Evolutionary conservation across 2,797 vertebrate species (phyloP).

Genomic region (Salarias fasciatus): DNA sequence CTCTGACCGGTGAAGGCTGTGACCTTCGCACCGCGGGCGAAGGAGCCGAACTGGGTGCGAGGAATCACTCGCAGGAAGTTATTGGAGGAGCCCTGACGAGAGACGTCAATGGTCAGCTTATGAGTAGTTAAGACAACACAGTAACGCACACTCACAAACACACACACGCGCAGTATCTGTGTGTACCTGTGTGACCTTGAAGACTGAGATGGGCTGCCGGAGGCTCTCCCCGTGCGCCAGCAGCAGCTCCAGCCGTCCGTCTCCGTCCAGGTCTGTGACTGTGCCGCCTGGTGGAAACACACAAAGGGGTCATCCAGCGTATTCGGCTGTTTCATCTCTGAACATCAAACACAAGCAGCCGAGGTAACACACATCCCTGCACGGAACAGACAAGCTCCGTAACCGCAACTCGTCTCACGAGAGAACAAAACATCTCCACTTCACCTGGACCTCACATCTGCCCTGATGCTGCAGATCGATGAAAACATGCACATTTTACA

Average conservation of each 20-base stretch:
- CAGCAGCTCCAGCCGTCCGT: constrained; percentile 92
- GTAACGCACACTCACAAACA: constrained; percentile 5
- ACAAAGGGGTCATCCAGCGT: neutral
- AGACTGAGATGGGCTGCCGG: constrained; percentile 91
- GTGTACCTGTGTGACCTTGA: constrained; percentile 84
- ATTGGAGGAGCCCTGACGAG: constrained; percentile 86
- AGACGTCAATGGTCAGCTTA: neutral
- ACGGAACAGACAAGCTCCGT: too few species aligned
- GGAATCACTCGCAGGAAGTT: constrained; percentile 94
- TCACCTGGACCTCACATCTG: too few species aligned
- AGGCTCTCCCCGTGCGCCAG: constrained; percentile 92
- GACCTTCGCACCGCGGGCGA: constrained; percentile 92
- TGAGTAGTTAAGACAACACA: neutral
- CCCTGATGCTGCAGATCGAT: too few species aligned
- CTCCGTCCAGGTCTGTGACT: constrained; percentile 91
- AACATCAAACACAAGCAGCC: constrained; percentile 1
- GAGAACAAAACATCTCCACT: too few species aligned
- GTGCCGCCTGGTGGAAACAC: constrained; percentile 84
- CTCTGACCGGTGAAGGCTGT: constrained; percentile 88
- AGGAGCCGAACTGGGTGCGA: constrained; percentile 89
- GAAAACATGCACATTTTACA: too few species aligned
- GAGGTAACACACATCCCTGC: neutral
- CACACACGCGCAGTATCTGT: neutral
- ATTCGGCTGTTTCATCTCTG: constrained; percentile 3
- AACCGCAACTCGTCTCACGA: too few species aligned